Base-by-base conservation (phyloP, 2,888 invertebrate genomes). In the Alsophila aescularia region DNA sequence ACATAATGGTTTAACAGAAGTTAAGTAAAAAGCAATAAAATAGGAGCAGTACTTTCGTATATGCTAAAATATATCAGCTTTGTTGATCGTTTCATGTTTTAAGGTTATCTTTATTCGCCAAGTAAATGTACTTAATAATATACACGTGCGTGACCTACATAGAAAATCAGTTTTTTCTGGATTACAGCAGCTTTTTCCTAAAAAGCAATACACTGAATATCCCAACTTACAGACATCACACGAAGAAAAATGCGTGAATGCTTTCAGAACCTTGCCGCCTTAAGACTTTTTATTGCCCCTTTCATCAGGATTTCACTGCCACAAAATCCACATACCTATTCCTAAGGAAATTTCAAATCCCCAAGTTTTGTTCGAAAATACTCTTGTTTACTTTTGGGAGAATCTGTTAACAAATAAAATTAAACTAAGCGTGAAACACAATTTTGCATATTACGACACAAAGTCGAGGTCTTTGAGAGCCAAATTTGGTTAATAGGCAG, bases 401-500 rank as follows among this genome's bases (percentile, higher is more conserved):
- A 27, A 13, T 14, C 14, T 29, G 24, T 24, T 27, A 14, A 48
- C 39, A 49, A 48, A 49, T 43, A 40, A 32, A 54, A 43, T 34
- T 39, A 14, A 54, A 54, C 48, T 49, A 49, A 54, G 43, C 54
- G 39, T 54, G 45, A 44, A 52, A 47, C 47, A 45, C 29, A 48
- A 54, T 53, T 53, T 48, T n/a, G n/a, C n/a, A n/a, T n/a, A n/a
- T n/a, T n/a, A n/a, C n/a, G 14, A 47, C 16, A 39, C 15, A 29
- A 34, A 40, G 44, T 50, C 4, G 27, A 10, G 14, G 32, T 42
- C 29, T 36, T 36, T 47, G 47, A 24, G 13, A 12, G 27, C 12
- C n/a, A 16, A 29, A 15, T 16, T 42, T 16, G 36, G 34, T 34
- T 12, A n/a, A n/a, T n/a, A n/a, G n/a, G n/a, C n/a, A n/a, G n/a